Evolutionary conservation across 37 sponge, comb jelly and placozoan genomes (phyloP).

Genomic region (Theonella swinhoei): DNA sequence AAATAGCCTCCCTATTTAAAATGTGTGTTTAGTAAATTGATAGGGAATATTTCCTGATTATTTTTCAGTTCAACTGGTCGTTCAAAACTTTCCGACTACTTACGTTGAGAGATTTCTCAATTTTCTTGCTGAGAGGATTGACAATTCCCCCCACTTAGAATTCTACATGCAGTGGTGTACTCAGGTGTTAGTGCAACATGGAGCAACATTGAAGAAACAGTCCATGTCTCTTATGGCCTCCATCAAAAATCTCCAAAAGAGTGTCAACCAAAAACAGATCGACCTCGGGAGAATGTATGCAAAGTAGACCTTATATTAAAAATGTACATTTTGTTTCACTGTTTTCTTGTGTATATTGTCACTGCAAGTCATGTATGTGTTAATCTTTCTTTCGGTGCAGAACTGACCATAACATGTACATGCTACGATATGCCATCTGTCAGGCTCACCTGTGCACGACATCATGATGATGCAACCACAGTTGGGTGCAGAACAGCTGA

Average conservation of each 20-base stretch:
- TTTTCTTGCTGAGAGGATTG: slow-evolving; percentile 62
- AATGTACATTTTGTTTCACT: not conserved
- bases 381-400: slow-evolving; percentile 13
- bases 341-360: not conserved
- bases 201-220: slow-evolving; percentile 43
- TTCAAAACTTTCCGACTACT: slow-evolving; percentile 35
- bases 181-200: slow-evolving; percentile 55
- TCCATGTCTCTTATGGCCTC: slow-evolving; percentile 15
- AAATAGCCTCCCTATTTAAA: no score
- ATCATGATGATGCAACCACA: no score
- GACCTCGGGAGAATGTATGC: slow-evolving; percentile 78
- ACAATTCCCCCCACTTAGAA: slow-evolving; percentile 71
- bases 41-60: no score
- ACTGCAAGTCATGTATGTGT: not conserved
- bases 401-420: slow-evolving; percentile 48
- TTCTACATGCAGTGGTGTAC: slow-evolving; percentile 87
- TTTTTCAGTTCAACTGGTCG: slow-evolving; percentile 49
- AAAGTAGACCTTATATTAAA: not conserved
- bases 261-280: slow-evolving; percentile 48
- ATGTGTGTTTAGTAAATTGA: no score
- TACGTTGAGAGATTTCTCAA: slow-evolving; percentile 66
- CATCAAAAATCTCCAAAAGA: slow-evolving; percentile 73
- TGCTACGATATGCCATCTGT: slow-evolving; percentile 30
- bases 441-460: no score
- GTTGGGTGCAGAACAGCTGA: no score